Conservation (phyloP, 2,797 vertebrate species). For the Crenuchus spilurus region DNA sequence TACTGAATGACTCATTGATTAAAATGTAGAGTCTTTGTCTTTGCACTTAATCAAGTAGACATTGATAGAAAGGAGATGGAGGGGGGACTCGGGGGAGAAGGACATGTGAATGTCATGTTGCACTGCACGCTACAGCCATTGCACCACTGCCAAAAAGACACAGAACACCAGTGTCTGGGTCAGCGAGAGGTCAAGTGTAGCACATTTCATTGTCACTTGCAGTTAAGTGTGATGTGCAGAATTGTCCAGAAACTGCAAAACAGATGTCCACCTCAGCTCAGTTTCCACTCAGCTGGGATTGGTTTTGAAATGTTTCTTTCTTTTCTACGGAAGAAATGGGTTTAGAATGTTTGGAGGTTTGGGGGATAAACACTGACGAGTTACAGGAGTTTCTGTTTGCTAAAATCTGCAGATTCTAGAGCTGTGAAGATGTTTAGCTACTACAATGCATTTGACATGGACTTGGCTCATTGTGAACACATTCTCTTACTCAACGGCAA, state of each 20-base stretch:
- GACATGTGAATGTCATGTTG: constrained; percentile 74
- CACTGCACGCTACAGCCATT: constrained; percentile 43
- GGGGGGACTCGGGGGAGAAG: constrained; percentile 50
- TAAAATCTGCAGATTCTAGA: too few species aligned
- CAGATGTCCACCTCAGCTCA: not conserved
- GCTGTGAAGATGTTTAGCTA: too few species aligned
- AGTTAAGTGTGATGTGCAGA: constrained; percentile 22
- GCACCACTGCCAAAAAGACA: constrained; percentile 29
- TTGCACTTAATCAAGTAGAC: constrained; percentile 49
- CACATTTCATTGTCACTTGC: constrained; percentile 47
- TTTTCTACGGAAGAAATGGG: too few species aligned
- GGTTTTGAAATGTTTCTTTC: too few species aligned
- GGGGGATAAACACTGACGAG: too few species aligned
- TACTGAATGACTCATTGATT: constrained; percentile 61
- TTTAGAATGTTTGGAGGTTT: too few species aligned
- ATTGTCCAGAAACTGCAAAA: constrained; percentile 17
- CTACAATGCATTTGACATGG: not conserved
- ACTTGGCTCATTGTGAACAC: not conserved
- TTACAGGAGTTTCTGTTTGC: too few species aligned
- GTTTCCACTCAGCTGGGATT: not conserved
- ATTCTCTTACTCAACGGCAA: not conserved
- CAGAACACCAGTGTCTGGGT: constrained; percentile 58
- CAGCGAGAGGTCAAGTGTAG: constrained; percentile 57
- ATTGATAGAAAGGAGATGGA: constrained; percentile 25
- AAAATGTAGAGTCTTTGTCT: constrained; percentile 57